phyloP scores from a whole-genome alignment of 2,888 invertebrate species.

The Synanthedon vespiformis region DNA sequence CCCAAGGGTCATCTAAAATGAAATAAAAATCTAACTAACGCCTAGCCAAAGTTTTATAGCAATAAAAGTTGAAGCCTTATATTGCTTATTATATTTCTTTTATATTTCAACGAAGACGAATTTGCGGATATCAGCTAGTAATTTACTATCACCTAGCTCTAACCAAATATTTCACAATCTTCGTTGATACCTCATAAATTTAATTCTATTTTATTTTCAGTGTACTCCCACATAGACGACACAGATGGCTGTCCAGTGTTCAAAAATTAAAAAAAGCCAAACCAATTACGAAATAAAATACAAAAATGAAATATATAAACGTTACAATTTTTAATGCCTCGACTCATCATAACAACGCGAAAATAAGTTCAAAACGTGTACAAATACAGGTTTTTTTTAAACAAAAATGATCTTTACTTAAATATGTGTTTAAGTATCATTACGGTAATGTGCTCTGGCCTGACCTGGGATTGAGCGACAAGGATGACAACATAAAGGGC shows the following conservation, averaged over 20 bases:
- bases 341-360: neutral
- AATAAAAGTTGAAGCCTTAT: too few relatives aligned
- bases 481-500: slow-evolving; percentile 23
- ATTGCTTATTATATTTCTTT: too few relatives aligned
- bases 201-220: slow-evolving; percentile 24
- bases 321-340: neutral
- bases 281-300: neutral
- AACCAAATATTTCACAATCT: too few relatives aligned
- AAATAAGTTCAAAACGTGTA: neutral
- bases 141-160: too few relatives aligned
- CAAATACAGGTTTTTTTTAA: slow-evolving; percentile 35
- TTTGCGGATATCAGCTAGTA: too few relatives aligned
- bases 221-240: slow-evolving; percentile 44
- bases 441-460: slow-evolving; percentile 58
- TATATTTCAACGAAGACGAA: too few relatives aligned
- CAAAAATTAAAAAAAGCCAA: neutral
- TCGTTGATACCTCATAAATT: neutral
- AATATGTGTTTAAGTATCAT: slow-evolving; percentile 70
- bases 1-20: too few relatives aligned
- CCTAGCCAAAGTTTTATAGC: too few relatives aligned
- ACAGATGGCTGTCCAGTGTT: slow-evolving; percentile 31
- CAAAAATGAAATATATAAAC: neutral
- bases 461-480: slow-evolving; percentile 50
- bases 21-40: too few relatives aligned
- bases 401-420: slow-evolving; percentile 63